These are phyloP conservation scores for Metopolophium dirhodum DNA, from an alignment of 1,140 invertebrate genomes.

Conservation along the genomic window DNA sequence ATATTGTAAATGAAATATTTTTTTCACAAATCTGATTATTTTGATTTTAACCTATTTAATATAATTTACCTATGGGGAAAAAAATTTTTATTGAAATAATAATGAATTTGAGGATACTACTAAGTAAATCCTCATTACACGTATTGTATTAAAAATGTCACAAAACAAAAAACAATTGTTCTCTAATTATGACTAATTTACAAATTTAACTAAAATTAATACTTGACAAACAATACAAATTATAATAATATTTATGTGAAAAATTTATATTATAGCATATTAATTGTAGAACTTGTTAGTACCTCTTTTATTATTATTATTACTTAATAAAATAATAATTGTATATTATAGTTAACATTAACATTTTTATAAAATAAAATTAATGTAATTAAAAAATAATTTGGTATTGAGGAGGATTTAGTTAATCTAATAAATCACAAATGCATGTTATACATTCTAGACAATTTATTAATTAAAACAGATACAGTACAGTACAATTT, in stretches of 20 bases:
- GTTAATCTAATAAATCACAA: conserved; percentile 5
- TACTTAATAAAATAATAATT: not conserved
- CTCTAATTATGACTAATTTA: not conserved
- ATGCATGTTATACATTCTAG: conserved; percentile 38
- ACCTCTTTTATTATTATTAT: not conserved
- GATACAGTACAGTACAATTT: conserved; percentile 46
- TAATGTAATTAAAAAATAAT: not conserved
- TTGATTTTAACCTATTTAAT: not conserved
- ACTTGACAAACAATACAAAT: too few species aligned
- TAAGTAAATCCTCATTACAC: not conserved
- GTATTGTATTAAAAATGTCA: not conserved
- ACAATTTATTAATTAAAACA: conserved; percentile 53
- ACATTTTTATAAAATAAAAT: not conserved
- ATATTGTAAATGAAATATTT: not conserved
- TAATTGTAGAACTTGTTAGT: not conserved
- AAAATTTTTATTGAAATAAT: not conserved
- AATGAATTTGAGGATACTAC: not conserved
- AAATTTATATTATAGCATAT: not conserved
- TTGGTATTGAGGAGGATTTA: not conserved
- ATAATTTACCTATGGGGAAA: not conserved
- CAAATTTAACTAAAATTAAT: not conserved
- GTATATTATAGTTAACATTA: not conserved
- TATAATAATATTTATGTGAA: not conserved
- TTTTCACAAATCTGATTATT: not conserved
- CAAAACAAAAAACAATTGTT: not conserved